These are phyloP conservation scores for Lithobates sylvaticus DNA, from an alignment of 2,797 vertebrate genomes.

Conservation along the genomic window DNA sequence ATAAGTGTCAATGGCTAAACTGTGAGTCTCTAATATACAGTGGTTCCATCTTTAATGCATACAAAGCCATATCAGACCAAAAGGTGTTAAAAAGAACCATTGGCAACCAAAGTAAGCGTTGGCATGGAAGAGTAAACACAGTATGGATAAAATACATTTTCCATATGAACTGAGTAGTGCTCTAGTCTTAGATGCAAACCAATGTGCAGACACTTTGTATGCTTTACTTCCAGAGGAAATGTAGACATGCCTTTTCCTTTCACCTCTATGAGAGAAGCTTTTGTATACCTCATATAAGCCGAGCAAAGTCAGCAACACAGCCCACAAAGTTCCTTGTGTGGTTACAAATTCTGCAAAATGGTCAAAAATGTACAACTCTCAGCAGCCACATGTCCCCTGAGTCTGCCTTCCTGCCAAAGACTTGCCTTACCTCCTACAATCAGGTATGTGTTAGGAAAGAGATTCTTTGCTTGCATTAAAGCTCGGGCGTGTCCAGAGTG, in stretches of 20 bases:
- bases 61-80: not conserved
- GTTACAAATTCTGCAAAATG: conserved; percentile 27
- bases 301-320: conserved; percentile 4
- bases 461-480: conserved; percentile 96
- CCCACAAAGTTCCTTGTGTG: conserved; percentile 9
- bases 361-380: not conserved
- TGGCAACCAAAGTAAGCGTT: not conserved
- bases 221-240: not conserved
- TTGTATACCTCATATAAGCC: conserved; percentile 18
- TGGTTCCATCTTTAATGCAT: too few relatives aligned
- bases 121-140: not conserved
- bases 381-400: not conserved
- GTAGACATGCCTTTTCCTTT: not conserved
- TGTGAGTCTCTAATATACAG: not conserved
- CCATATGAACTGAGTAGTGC: not conserved
- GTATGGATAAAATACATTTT: not conserved
- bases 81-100: too few relatives aligned
- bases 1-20: too few relatives aligned
- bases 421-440: conserved; percentile 91
- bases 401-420: not conserved
- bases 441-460: conserved; percentile 97
- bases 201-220: not conserved
- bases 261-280: conserved; percentile 29
- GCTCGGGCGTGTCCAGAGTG: conserved; percentile 97
- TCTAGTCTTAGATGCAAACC: not conserved